phyloP scores from a whole-genome alignment of 1,140 invertebrate species.

The Drosophila ambigua region DNA sequence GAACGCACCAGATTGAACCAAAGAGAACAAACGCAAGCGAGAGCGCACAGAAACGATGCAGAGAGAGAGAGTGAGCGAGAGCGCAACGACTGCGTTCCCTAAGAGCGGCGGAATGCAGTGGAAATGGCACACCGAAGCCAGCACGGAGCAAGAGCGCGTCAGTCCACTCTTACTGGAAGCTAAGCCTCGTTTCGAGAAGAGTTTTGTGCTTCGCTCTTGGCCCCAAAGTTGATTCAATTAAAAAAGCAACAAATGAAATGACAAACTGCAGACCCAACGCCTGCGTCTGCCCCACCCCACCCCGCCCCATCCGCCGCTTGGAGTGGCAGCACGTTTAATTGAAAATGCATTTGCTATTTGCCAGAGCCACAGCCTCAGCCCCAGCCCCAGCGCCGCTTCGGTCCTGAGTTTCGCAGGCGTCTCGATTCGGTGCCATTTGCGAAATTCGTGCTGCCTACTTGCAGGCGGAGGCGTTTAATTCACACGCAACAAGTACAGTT shows the following conservation, averaged over 20 bases:
- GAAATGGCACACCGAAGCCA: constrained; percentile 20
- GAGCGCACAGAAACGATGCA: not conserved
- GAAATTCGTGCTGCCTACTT: constrained; percentile 50
- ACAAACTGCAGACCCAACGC: constrained; percentile 9
- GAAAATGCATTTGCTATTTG: constrained; percentile 47
- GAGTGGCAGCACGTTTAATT: constrained; percentile 36
- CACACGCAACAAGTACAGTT: constrained; percentile 68
- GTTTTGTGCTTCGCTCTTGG: not conserved
- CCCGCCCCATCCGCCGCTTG: not conserved
- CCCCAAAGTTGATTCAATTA: constrained; percentile 41
- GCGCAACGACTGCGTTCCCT: not conserved
- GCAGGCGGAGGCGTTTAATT: constrained; percentile 35
- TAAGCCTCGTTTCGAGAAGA: constrained; percentile 10
- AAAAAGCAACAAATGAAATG: constrained; percentile 60
- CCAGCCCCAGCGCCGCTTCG: constrained; percentile 8
- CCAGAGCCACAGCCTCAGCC: constrained; percentile 16
- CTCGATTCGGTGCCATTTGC: constrained; percentile 23
- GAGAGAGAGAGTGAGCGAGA: constrained; percentile 9
- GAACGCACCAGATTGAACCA: not conserved
- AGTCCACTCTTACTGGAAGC: constrained; percentile 49
- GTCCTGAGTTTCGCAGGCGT: too few species aligned
- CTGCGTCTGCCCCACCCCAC: not conserved
- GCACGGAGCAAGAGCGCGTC: too few species aligned
- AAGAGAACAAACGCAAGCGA: too few species aligned
- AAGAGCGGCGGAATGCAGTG: constrained; percentile 44